Evolutionary conservation across 2,888 invertebrate genomes (phyloP).

Genomic region (Junonia oenone): DNA sequence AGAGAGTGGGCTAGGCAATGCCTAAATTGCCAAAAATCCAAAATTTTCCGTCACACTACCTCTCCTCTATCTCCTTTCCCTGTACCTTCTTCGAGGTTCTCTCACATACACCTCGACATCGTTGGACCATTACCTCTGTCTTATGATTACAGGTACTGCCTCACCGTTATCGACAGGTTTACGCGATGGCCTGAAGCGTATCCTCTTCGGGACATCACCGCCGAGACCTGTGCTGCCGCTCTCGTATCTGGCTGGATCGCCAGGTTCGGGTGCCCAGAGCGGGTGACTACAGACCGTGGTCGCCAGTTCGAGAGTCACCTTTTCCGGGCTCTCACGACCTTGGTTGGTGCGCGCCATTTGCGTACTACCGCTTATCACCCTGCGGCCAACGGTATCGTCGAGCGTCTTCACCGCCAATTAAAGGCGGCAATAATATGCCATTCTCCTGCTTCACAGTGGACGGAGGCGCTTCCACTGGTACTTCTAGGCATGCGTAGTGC

Average conservation of each 20-base stretch:
- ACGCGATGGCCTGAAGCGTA: conserved; percentile 40
- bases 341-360: conserved; percentile 16
- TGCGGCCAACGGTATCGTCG: conserved; percentile 26
- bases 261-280: conserved; percentile 31
- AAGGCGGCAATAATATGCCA: conserved; percentile 39
- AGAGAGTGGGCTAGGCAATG: conserved; percentile 37
- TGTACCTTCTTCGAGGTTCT: conserved; percentile 35
- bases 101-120: conserved; percentile 41
- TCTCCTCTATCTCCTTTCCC: conserved; percentile 32
- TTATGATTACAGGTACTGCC: conserved; percentile 37
- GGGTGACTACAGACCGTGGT: conserved; percentile 35
- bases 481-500: conserved; percentile 22
- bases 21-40: conserved; percentile 39
- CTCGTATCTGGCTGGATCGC: conserved; percentile 36
- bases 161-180: conserved; percentile 40
- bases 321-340: conserved; percentile 28
- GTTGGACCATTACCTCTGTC: conserved; percentile 31
- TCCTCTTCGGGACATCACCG: conserved; percentile 42
- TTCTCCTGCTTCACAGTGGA: conserved; percentile 18
- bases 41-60: conserved; percentile 37
- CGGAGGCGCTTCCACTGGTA: conserved; percentile 18
- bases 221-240: conserved; percentile 42
- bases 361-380: conserved; percentile 30
- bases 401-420: conserved; percentile 19
- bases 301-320: conserved; percentile 36